These are phyloP conservation scores for Sardina pilchardus DNA, from an alignment of 2,113 vertebrate genomes.

Conservation along the genomic window DNA sequence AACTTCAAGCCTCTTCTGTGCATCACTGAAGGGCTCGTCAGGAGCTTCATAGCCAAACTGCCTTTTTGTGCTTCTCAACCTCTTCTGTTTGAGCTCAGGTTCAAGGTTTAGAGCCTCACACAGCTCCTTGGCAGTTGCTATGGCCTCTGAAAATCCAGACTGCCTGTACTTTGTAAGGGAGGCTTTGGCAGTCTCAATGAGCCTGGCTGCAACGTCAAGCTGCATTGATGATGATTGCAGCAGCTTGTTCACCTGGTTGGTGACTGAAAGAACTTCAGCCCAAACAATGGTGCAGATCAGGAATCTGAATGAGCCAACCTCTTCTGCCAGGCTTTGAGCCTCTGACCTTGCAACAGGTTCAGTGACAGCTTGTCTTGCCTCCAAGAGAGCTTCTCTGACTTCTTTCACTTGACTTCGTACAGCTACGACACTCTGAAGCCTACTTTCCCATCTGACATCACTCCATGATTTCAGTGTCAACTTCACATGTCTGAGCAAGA, in stretches of 20 bases:
- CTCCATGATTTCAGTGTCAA: not conserved
- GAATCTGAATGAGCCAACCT: slow-evolving; percentile 41
- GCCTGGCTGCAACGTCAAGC: slow-evolving; percentile 20
- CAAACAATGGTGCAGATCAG: slow-evolving; percentile 38
- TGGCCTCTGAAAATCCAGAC: slow-evolving; percentile 16
- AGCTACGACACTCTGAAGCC: not conserved
- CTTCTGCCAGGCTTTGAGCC: slow-evolving; percentile 32
- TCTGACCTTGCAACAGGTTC: slow-evolving; percentile 24
- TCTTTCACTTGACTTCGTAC: not conserved
- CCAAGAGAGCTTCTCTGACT: slow-evolving; percentile 35
- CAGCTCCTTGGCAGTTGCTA: slow-evolving; percentile 2
- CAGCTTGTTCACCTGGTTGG: not conserved
- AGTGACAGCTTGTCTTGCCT: slow-evolving; percentile 25
- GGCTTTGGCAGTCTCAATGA: not conserved
- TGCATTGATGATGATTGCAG: slow-evolving; percentile 17
- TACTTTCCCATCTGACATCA: not conserved
- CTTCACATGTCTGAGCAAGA: not conserved
- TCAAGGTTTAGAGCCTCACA: slow-evolving; percentile 23
- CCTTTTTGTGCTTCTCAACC: not conserved
- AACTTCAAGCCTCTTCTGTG: not conserved
- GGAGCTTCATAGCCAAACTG: not conserved
- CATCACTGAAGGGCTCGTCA: not conserved
- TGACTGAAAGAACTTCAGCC: slow-evolving; percentile 33
- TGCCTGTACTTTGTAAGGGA: not conserved
- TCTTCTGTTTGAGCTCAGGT: slow-evolving; percentile 8